Evolutionary conservation across 2,888 invertebrate species (phyloP).

Genomic region (Petrophora chlorosata): DNA sequence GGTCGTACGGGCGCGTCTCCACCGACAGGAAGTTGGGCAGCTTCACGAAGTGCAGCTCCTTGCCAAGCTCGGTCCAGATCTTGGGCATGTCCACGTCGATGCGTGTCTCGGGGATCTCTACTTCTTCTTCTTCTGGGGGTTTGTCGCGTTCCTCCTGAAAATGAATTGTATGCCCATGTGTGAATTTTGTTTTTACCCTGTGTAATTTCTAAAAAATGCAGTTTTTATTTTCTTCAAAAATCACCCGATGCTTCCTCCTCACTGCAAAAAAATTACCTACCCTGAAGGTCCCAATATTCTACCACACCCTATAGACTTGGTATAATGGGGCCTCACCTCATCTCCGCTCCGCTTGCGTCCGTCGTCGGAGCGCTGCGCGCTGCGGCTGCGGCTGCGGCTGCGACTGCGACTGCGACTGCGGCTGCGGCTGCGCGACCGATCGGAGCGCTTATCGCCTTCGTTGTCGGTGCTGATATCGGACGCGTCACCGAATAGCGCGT

Average conservation of each 20-base stretch:
- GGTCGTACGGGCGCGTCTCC: constrained; percentile 98
- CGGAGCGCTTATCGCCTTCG: constrained; percentile 76
- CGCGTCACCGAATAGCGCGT: constrained; percentile 96
- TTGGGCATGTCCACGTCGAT: constrained; percentile 99
- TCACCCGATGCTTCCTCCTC: no score
- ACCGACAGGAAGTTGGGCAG: constrained; percentile 99
- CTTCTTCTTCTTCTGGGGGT: constrained; percentile 88
- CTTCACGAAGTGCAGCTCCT: constrained; percentile 97
- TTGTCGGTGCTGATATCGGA: constrained; percentile 96
- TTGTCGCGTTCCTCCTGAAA: constrained; percentile 78
- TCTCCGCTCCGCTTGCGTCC: constrained; percentile 74
- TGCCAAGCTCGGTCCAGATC: constrained; percentile 95
- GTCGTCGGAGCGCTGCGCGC: constrained; percentile 64
- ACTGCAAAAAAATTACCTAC: no score
- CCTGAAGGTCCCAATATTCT: no score
- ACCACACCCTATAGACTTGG: no score
- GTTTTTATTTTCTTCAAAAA: no score
- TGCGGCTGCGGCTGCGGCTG: constrained; percentile 57
- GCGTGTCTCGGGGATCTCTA: constrained; percentile 95
- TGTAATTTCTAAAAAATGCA: no score
- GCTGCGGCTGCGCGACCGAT: constrained; percentile 41
- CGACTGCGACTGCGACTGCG: constrained; percentile 49
- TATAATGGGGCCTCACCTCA: constrained; percentile 73
- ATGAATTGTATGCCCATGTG: neutral
- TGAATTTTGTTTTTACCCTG: no score